Evolutionary conservation across 2,113 vertebrate genomes (phyloP).

Genomic region (Columba livia): DNA sequence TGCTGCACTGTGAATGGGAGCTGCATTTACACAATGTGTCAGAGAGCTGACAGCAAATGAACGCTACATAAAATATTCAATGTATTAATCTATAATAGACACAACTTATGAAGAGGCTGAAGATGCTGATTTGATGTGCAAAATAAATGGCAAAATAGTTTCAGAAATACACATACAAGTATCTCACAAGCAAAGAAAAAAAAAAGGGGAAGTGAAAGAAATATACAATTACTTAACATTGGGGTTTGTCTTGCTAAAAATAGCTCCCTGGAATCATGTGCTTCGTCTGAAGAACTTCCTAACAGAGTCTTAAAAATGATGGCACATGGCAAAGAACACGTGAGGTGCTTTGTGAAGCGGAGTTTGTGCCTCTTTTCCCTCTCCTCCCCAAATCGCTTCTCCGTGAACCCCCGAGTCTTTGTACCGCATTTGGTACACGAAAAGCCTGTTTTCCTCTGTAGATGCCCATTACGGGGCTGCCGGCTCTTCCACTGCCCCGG

Average conservation of each 20-base stretch:
- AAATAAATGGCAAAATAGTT: background rate
- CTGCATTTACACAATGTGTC: background rate
- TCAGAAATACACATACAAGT: background rate
- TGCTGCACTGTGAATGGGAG: background rate
- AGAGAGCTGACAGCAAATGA: background rate
- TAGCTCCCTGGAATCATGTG: background rate
- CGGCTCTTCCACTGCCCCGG: background rate
- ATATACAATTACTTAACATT: background rate
- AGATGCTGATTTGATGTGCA: background rate
- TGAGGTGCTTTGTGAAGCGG: background rate
- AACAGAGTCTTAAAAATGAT: background rate
- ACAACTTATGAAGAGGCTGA: background rate
- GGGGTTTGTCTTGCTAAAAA: background rate
- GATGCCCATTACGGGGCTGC: background rate
- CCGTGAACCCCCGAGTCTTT: background rate
- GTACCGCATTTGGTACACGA: accelerated
- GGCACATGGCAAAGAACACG: background rate
- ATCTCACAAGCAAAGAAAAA: background rate
- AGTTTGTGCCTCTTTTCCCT: background rate
- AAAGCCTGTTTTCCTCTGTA: background rate
- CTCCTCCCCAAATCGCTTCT: background rate
- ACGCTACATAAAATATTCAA: background rate
- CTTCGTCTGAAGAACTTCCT: background rate
- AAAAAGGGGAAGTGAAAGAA: background rate
- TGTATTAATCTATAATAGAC: background rate